These are phyloP conservation scores for Rynchops niger DNA, from an alignment of 2,113 vertebrate species.

Conservation along the genomic window DNA sequence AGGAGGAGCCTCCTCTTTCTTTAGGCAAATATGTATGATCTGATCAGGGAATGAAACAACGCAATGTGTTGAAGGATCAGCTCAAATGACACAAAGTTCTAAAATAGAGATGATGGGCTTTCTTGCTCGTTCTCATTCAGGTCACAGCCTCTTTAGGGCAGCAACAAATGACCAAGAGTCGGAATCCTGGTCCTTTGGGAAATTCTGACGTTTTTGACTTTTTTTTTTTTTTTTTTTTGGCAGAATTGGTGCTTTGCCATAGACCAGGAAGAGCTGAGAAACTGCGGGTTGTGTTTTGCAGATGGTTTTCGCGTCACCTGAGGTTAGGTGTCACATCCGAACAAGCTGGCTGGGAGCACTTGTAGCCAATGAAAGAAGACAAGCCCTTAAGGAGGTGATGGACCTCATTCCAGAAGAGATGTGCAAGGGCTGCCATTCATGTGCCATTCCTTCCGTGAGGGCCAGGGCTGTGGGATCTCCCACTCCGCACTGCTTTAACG, in stretches of 20 bases:
- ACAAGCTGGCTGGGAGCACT: background rate
- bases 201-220: background rate
- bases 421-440: accelerated
- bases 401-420: background rate
- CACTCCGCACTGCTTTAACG: background rate
- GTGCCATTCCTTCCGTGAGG: accelerated
- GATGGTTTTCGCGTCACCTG: background rate
- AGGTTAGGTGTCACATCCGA: background rate
- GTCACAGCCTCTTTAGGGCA: background rate
- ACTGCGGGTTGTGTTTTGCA: background rate
- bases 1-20: background rate
- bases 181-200: background rate
- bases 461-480: background rate
- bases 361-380: background rate
- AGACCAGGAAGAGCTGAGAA: background rate
- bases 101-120: background rate
- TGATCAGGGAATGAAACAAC: background rate
- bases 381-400: background rate
- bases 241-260: background rate
- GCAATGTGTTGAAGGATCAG: accelerated
- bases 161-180: background rate
- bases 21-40: background rate
- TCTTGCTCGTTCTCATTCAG: background rate
- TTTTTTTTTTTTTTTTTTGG: background rate
- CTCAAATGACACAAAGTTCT: background rate